Conservation (phyloP, 2,113 vertebrate genomes). For the Apaloderma vittatum region DNA sequence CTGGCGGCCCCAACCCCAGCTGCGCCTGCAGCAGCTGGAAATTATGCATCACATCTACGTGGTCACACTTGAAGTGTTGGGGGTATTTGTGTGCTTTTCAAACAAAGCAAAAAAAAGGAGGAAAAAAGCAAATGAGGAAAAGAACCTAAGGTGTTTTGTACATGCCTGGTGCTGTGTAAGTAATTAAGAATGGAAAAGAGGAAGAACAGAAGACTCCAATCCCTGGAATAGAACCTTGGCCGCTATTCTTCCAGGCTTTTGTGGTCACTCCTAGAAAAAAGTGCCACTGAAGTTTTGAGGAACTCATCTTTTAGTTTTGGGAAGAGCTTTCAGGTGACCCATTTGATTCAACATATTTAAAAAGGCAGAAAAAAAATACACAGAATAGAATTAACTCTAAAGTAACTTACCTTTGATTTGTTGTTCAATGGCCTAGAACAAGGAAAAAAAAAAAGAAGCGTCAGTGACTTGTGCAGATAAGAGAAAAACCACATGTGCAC, state of each 20-base stretch:
- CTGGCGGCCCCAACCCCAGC: neutral
- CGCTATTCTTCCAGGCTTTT: neutral
- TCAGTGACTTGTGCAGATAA: constrained; percentile 65
- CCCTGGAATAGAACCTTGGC: neutral
- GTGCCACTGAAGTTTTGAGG: neutral
- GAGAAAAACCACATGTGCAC: neutral
- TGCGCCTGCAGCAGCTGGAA: neutral
- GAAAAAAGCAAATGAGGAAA: neutral
- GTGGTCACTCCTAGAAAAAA: neutral
- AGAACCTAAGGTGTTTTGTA: neutral
- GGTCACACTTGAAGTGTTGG: neutral
- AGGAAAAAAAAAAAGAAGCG: constrained; percentile 74
- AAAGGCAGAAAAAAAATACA: neutral
- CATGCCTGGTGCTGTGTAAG: neutral
- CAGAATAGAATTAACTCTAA: constrained; percentile 55
- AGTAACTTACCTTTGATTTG: constrained; percentile 89
- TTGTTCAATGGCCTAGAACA: constrained; percentile 89
- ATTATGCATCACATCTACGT: neutral
- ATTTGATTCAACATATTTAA: neutral
- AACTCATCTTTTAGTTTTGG: neutral
- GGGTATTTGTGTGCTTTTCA: neutral
- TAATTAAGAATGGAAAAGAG: neutral
- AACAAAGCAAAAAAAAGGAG: neutral
- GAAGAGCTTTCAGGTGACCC: neutral
- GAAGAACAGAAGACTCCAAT: neutral